Evolutionary conservation across 1,140 invertebrate species (phyloP), one percentile per base, ranked within the genome.

Genomic region (Chlorops oryzae): DNA sequence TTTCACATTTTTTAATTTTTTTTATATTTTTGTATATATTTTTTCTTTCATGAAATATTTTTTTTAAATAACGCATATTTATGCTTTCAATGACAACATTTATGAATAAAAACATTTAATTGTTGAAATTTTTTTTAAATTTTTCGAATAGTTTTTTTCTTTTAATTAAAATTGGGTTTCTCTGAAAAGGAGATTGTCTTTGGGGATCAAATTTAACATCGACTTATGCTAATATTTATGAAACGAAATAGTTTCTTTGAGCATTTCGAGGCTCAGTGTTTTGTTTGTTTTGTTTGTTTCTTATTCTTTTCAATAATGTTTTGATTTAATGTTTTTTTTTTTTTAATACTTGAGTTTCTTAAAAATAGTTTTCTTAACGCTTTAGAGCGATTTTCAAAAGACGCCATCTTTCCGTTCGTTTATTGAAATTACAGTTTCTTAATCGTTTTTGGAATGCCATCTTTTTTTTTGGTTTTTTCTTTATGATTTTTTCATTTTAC

Each of bases 351-450:
- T 24, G 15, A 23, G 6, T 25, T 27, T 18, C 40, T 43, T 42
- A 42, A 40, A n/a, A n/a, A n/a, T n/a, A n/a, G n/a, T n/a, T n/a
- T n/a, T n/a, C n/a, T n/a, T n/a, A n/a, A n/a, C n/a, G n/a, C n/a
- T n/a, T n/a, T n/a, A n/a, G n/a, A n/a, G n/a, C n/a, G n/a, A n/a
- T n/a, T n/a, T n/a, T n/a, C n/a, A n/a, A n/a, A n/a, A n/a, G n/a
- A n/a, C n/a, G n/a, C n/a, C n/a, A n/a, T n/a, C 50, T 52, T 46
- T 18, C 50, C 54, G 43, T 43, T 43, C 39, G 56, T 70, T 70
- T 65, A 70, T 66, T 70, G 66, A 70, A 70, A 70, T 70, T 70
- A 70, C 66, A 69, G 66, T 70, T 70, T 70, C 66, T 69, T 63
- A 52, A 61, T 63, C 66, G 59, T 57, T 55, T 50, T 12, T n/a